Conservation (phyloP, 2,113 vertebrate species). For the Mobula birostris region DNA sequence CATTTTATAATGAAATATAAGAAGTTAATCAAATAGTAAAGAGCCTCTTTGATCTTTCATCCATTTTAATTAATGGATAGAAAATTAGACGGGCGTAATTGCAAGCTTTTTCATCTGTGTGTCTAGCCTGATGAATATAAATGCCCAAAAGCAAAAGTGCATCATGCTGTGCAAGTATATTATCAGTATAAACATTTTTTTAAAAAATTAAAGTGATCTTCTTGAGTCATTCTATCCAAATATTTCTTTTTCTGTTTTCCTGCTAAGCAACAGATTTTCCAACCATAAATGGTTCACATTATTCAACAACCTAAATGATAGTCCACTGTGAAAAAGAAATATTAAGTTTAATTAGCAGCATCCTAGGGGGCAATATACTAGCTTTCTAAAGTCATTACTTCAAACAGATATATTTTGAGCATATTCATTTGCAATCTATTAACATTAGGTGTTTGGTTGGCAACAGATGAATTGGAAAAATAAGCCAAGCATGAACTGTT, state of each 20-base stretch:
- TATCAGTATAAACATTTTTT: background rate
- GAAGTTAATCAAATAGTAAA: background rate
- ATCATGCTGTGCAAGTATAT: background rate
- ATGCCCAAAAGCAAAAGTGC: background rate
- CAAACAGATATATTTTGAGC: constrained; percentile 13
- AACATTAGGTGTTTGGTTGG: background rate
- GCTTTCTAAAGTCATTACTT: background rate
- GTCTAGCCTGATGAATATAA: background rate
- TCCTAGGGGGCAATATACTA: background rate
- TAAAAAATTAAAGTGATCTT: background rate
- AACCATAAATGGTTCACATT: background rate
- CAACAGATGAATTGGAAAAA: constrained; percentile 10
- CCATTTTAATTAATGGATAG: background rate
- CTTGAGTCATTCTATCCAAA: background rate
- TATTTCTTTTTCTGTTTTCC: background rate
- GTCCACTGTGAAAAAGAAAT: background rate
- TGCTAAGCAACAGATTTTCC: background rate
- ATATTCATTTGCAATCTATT: background rate
- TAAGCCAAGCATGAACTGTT: background rate
- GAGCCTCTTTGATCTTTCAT: background rate
- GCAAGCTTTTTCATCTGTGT: background rate
- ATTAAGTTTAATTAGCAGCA: constrained; percentile 9
- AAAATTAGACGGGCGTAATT: background rate
- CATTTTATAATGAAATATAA: background rate
- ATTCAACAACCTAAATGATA: background rate